Evolutionary conservation across 1,140 invertebrate genomes (phyloP), one percentile per base, ranked within the genome.

Genomic region (Drosophila kikkawai): DNA sequence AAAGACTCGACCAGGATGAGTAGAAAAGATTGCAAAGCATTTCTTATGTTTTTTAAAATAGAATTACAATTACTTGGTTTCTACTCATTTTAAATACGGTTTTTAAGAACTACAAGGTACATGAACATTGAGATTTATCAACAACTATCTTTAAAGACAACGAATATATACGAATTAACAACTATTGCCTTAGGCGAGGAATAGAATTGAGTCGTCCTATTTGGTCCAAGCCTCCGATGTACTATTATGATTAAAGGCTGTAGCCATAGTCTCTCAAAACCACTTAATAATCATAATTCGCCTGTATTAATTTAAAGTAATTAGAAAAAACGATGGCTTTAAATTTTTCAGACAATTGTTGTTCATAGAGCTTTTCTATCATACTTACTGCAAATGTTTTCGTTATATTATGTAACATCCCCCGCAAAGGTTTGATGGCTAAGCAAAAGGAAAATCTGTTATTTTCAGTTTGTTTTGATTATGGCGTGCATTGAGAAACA

Each of bases 401-500:
- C 32, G 26, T 34, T 39, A 12, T 41, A 37, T 39, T 39, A 19
- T 39, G 15, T 45, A 67, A 51, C 51, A 45, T 67, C 26, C 34
- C 42, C 39, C 17, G 39, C 41, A 47, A 45, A 4, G 9, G 47
- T 22, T 45, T 44, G 22, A 36, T 15, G 47, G 47, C 19, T 7
- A 37, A 67, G 63, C 53, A 70, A 70, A 70, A 68, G 37, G 63
- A 50, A 63, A 70, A 70, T 70, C 64, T 70, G 64, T 68, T 68
- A 70, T 69, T 70, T 70, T 70, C 67, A 42, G 64, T 70, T 70
- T 70, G 67, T 70, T 70, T 70, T 70, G 64, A 70, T 70, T 70
- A 69, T 50, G 39, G 37, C 47, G 63, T 55, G 67, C 67, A 53
- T 17, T 65, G 67, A 39, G 34, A 51, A 48, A 55, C 64, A 68